phyloP scores from a whole-genome alignment of 2,797 vertebrate species.

The Sciurus vulgaris region DNA sequence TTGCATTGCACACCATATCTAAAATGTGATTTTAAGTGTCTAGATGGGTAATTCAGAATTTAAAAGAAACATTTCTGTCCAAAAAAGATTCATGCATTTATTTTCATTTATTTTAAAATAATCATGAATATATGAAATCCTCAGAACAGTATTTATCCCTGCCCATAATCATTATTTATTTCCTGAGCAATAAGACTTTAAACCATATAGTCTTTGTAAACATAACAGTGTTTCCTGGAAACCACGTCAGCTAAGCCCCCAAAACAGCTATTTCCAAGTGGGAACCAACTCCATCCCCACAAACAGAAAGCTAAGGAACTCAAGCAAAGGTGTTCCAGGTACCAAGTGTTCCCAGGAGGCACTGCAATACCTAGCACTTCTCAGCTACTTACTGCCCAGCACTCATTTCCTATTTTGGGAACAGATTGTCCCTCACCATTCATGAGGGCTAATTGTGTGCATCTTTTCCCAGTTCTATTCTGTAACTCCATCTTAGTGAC shows the following conservation, averaged over 20 bases:
- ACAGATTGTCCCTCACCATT: background rate
- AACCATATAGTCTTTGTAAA: background rate
- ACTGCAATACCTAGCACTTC: background rate
- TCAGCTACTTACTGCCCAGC: background rate
- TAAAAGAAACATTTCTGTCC: no score
- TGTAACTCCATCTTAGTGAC: background rate
- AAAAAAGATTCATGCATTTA: background rate
- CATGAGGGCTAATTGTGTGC: background rate
- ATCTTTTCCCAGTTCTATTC: background rate
- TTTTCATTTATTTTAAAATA: constrained; percentile 16
- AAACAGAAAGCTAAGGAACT: background rate
- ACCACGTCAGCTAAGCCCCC: background rate
- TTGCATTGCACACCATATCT: background rate
- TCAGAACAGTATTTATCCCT: background rate
- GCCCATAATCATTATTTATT: background rate
- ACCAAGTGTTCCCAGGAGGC: background rate
- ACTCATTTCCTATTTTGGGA: background rate
- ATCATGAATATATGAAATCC: background rate
- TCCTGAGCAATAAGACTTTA: constrained; percentile 48
- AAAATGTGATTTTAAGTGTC: constrained; percentile 16
- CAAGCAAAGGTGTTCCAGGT: background rate
- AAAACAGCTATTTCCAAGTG: background rate
- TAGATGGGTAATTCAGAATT: background rate
- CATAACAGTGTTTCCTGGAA: background rate
- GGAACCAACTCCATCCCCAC: background rate